Base-by-base conservation (phyloP, 2,113 vertebrate species). In the Martes martes region DNA sequence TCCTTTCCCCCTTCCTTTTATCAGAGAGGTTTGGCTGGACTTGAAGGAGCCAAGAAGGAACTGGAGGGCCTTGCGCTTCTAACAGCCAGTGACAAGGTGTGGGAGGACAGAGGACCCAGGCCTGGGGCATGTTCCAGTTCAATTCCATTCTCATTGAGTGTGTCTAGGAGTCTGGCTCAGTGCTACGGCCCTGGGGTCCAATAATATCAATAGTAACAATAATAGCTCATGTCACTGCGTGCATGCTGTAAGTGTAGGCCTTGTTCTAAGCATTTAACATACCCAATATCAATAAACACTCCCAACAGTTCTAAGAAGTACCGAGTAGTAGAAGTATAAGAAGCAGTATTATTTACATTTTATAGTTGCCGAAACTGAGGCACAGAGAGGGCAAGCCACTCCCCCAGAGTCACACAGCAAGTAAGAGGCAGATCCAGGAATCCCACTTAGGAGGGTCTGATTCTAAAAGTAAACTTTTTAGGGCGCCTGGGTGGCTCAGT, bases 21-120 rank as follows among this genome's bases (percentile, higher is more conserved):
- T 98, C 98, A 96, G 97, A 95, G 96, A 96, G 85, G 57, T 95
- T 98, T 98, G 97, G 97, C 98, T 98, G 97, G 96, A 91, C 65
- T 98, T 97, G 97, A 97, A 97, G 96, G 96, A 98, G 97, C 98
- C 94, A 80, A 91, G 93, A 96, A 96, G 96, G 95, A 99, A 63
- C 95, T 78, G 95, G 96, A 92, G 86, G 96, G 94, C 82, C 89
- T 98, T 95, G 97, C 95, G 91, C 95, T 97, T 97, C 61, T 95
- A 52, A 84, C 94, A 78, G 96, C 96, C 88, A 97, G 79, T 94
- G 96, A 97, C 97, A 97, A 91, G 92, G 95, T 98, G 96, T 97
- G 96, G 98, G 94, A 95, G 55, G 95, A 98, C 67, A 93, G 92
- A 97, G 95, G 82, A 96, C 94, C 97, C 96, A 96, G 71, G 85